These are phyloP conservation scores for Rhombomys opimus DNA, from an alignment of 2,113 vertebrate species.

Conservation along the genomic window DNA sequence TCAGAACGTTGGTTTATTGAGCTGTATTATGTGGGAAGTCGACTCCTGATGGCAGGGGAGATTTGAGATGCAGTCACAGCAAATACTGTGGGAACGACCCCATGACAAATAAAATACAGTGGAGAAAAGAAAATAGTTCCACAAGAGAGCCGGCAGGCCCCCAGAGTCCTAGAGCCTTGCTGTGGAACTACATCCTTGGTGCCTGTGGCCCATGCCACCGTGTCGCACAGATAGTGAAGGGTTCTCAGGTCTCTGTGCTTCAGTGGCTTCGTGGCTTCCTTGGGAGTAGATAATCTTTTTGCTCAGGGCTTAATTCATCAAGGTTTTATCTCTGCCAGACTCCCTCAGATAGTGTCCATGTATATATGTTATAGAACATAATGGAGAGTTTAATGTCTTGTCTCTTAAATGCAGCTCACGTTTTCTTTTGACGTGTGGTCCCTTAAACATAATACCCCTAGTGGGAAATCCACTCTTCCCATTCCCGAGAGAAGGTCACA, in stretches of 20 bases:
- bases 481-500: neutral
- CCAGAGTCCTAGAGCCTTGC: neutral
- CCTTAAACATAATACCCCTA: neutral
- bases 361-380: neutral
- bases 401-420: constrained; percentile 22
- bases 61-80: neutral
- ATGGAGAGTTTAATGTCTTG: constrained; percentile 44
- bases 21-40: neutral
- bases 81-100: neutral
- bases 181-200: neutral
- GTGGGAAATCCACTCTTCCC: neutral
- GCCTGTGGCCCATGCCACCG: neutral
- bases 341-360: neutral
- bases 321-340: neutral
- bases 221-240: neutral
- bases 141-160: neutral
- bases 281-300: neutral
- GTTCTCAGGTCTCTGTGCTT: neutral
- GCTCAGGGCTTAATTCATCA: neutral
- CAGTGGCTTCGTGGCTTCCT: neutral
- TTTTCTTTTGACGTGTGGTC: neutral
- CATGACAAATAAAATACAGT: neutral
- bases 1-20: neutral
- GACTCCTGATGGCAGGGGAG: neutral
- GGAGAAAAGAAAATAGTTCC: neutral